Percentiles rank a stretch among this genome's conserved stretches.
These are phyloP conservation scores for Battus philenor DNA, from an alignment of 1,140 invertebrate species.

Conservation along the genomic window DNA sequence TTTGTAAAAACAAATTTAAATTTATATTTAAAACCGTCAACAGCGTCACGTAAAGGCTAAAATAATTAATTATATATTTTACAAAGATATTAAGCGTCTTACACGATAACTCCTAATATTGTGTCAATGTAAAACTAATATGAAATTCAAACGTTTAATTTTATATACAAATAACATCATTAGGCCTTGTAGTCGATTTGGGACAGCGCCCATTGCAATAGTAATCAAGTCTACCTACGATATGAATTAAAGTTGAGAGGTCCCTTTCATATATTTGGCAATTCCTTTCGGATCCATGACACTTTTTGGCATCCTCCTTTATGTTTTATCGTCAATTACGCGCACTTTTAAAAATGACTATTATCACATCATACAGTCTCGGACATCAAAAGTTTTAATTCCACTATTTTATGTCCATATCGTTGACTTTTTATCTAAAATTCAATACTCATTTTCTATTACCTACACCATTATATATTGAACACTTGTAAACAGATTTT, in stretches of 20 bases:
- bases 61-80: constrained; percentile 33
- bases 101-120: constrained; percentile 27
- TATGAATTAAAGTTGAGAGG: constrained; percentile 63
- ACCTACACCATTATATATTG: no score
- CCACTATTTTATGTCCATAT: constrained; percentile 1
- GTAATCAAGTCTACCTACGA: constrained; percentile 50
- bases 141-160: not conserved
- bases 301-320: constrained; percentile 44
- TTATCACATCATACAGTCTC: not conserved
- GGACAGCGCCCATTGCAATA: constrained; percentile 24
- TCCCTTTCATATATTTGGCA: constrained; percentile 61
- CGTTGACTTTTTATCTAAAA: not conserved
- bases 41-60: constrained; percentile 41
- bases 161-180: constrained; percentile 21
- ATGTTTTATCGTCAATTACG: not conserved
- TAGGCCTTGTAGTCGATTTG: constrained; percentile 33
- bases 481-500: constrained; percentile 30
- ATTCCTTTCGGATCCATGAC: constrained; percentile 31
- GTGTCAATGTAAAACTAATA: not conserved
- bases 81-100: constrained; percentile 42
- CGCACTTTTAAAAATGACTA: not conserved
- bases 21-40: constrained; percentile 33
- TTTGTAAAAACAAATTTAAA: constrained; percentile 31
- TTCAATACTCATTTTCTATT: no score
- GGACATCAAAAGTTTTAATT: no score